Conservation (phyloP, 2,797 vertebrate genomes). For the Sphenopsis melanotis region DNA sequence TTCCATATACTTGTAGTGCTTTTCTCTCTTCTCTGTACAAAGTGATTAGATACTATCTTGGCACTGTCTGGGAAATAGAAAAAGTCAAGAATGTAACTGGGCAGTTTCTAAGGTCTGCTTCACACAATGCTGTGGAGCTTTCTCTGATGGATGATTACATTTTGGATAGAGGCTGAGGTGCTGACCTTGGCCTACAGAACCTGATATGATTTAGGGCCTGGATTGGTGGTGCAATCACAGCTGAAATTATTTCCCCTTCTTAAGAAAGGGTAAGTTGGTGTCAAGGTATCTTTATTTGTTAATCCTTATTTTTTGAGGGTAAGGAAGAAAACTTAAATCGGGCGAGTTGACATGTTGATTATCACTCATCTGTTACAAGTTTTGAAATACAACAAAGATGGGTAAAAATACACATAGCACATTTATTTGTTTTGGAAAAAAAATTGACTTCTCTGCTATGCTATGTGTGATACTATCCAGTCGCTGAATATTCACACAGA, state of each 20-base stretch:
- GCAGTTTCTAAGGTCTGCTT: background rate
- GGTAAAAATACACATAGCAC: background rate
- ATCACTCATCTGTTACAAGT: background rate
- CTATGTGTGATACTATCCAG: background rate
- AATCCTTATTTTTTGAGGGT: background rate
- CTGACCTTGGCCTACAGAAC: background rate
- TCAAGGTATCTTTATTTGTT: background rate
- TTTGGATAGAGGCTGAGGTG: background rate
- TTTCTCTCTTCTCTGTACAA: background rate
- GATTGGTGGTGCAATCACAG: background rate
- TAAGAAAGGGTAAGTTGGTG: background rate
- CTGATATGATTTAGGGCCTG: background rate
- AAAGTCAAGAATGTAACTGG: background rate
- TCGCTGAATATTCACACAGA: background rate
- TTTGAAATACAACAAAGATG: background rate
- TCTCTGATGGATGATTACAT: background rate
- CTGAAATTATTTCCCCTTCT: background rate
- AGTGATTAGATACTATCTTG: background rate
- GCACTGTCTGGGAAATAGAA: background rate
- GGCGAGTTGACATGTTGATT: background rate
- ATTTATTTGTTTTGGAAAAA: background rate
- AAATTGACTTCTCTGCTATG: background rate
- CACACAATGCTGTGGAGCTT: background rate
- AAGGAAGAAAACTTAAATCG: background rate
- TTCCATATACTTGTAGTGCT: background rate